Conservation (phyloP, 2,797 vertebrate species). For the Pangasius krempfi region DNA sequence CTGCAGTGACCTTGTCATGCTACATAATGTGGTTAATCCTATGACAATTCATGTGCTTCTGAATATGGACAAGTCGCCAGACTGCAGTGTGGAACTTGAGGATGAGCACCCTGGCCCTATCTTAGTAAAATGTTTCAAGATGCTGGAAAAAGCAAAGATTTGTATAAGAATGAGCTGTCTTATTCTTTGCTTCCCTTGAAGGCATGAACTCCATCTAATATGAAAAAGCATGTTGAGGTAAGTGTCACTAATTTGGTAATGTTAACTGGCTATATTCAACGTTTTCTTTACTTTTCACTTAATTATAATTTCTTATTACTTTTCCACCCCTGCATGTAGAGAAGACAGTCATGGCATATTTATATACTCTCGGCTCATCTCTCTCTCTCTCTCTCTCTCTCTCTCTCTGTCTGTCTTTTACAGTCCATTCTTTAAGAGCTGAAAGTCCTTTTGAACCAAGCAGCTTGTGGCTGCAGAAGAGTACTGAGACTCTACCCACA, state of each 20-base stretch:
- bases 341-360: not conserved
- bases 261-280: not conserved
- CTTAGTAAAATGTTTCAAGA: not conserved
- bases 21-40: not conserved
- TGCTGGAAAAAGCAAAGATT: not conserved
- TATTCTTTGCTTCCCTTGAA: not conserved
- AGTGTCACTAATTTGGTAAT: not conserved
- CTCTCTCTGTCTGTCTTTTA: conserved; percentile 38
- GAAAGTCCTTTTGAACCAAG: conserved; percentile 34
- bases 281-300: not conserved
- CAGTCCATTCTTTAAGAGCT: conserved; percentile 42
- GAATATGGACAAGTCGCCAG: not conserved
- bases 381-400: conserved; percentile 43
- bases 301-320: not conserved
- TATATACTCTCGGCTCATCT: not conserved
- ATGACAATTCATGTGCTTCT: not conserved
- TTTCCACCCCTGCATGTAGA: not conserved
- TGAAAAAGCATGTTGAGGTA: not conserved
- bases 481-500: conserved; percentile 46
- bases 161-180: not conserved
- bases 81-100: not conserved
- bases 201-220: not conserved
- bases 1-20: not conserved
- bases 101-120: not conserved
- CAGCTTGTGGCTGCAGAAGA: conserved; percentile 32